A percentile compares a stretch with the other conserved stretches of the same genome.
phyloP scores from a whole-genome alignment of 2,888 invertebrate species.

The Tachina lurida region DNA sequence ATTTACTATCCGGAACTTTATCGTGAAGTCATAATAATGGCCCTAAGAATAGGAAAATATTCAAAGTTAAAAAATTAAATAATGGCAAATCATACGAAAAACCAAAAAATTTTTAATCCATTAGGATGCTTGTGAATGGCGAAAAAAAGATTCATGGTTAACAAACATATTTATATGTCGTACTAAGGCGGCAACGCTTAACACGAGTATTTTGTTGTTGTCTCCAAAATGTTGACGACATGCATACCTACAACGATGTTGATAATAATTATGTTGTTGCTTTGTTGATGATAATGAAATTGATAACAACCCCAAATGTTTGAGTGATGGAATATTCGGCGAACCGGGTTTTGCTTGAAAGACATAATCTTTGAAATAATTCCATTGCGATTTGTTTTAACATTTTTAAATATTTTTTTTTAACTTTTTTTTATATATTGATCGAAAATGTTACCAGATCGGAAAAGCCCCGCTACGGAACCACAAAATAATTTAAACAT shows the following conservation, averaged over 20 bases:
- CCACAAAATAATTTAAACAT: constrained; percentile 48
- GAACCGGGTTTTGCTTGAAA: not conserved
- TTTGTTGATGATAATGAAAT: constrained; percentile 32
- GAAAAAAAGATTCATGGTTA: not conserved
- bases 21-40: no score
- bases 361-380: no score
- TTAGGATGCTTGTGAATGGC: no score
- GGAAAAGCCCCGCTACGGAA: constrained; percentile 3
- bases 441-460: constrained; percentile 22
- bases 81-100: no score
- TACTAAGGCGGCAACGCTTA: not conserved
- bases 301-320: constrained; percentile 62
- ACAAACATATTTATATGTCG: not conserved
- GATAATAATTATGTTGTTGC: constrained; percentile 49
- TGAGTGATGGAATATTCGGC: constrained; percentile 14
- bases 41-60: no score
- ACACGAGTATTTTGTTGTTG: constrained; percentile 23
- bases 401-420: no score
- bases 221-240: constrained; percentile 54
- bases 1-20: no score
- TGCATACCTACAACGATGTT: constrained; percentile 19
- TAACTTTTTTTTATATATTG: not conserved
- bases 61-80: no score
- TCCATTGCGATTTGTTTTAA: no score
- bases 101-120: no score